phyloP scores from a whole-genome alignment of 1,140 invertebrate genomes.

The Trachymyrmex septentrionalis region DNA sequence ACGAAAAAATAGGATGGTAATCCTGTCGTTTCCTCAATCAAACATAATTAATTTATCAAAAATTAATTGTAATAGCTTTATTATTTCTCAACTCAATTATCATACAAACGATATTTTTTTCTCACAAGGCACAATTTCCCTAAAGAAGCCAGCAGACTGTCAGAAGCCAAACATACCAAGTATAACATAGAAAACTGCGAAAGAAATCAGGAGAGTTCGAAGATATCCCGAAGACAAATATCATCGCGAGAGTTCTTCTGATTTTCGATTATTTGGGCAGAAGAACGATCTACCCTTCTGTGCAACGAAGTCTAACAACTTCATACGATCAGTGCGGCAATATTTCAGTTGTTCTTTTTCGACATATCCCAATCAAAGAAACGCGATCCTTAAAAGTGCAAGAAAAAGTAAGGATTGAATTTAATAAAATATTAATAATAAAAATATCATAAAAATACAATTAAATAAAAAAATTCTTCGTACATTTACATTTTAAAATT shows the following conservation, averaged over 20 bases:
- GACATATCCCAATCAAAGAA: background rate
- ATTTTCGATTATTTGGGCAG: conserved; percentile 47
- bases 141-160: background rate
- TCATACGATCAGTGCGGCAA: conserved; percentile 16
- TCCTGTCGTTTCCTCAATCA: conserved; percentile 31
- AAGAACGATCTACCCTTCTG: background rate
- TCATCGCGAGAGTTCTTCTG: conserved; percentile 21
- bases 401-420: background rate
- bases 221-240: conserved; percentile 46
- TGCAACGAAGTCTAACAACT: conserved; percentile 19
- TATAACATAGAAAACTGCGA: conserved; percentile 13
- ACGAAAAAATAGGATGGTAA: background rate
- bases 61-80: conserved; percentile 34
- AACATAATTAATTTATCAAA: background rate
- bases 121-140: conserved; percentile 12
- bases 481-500: background rate
- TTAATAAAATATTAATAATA: background rate
- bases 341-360: conserved; percentile 22
- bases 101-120: conserved; percentile 2
- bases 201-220: conserved; percentile 41
- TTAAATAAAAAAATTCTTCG: background rate
- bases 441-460: background rate
- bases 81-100: conserved; percentile 13
- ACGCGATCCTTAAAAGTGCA: background rate
- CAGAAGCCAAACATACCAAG: conserved; percentile 2